Evolutionary conservation across 2,888 invertebrate species (phyloP).

Genomic region (Cryptus armator): DNA sequence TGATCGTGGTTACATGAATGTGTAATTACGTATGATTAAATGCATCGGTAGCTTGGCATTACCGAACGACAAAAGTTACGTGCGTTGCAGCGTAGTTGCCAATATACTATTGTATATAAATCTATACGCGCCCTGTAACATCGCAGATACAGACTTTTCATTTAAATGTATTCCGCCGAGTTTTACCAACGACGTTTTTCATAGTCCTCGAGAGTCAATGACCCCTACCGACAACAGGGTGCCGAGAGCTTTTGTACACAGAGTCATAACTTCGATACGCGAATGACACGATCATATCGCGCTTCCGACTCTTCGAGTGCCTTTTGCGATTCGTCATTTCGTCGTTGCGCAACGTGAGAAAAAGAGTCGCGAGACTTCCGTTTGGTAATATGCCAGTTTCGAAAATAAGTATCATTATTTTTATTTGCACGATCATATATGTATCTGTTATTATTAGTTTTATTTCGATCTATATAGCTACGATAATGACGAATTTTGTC

Average conservation of each 20-base stretch:
- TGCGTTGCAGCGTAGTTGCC: conserved; percentile 14
- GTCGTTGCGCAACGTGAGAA: conserved; percentile 29
- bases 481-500: neutral
- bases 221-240: neutral
- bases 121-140: neutral
- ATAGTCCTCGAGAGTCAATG: neutral
- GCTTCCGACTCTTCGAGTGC: conserved; percentile 43
- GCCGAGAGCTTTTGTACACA: neutral
- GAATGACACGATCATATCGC: neutral
- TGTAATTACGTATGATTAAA: conserved; percentile 64
- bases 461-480: neutral
- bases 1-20: conserved; percentile 62
- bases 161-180: neutral
- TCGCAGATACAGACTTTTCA: conserved; percentile 7
- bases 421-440: neutral
- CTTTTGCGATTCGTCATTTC: conserved; percentile 39
- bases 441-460: neutral
- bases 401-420: conserved; percentile 31
- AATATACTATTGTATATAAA: conserved; percentile 30
- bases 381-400: conserved; percentile 41
- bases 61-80: conserved; percentile 47
- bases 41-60: conserved; percentile 61
- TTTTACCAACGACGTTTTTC: conserved; percentile 18
- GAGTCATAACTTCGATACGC: neutral
- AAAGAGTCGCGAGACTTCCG: conserved; percentile 42